phyloP scores from a whole-genome alignment of 1,140 invertebrate genomes.

The Himalopsyche phryganea region DNA sequence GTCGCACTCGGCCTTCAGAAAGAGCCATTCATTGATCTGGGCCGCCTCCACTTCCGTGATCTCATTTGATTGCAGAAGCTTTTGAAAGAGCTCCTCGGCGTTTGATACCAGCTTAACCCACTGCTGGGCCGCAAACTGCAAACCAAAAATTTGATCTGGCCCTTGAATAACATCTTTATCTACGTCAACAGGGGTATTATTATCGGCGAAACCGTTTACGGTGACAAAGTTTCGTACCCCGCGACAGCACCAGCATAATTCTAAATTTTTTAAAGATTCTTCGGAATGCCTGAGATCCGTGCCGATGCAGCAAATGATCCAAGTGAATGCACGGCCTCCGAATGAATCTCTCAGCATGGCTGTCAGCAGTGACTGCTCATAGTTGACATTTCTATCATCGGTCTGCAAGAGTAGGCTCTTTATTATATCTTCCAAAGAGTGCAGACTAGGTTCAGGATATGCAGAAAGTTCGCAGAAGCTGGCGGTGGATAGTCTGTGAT shows the following conservation, averaged over 20 bases:
- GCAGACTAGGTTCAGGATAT: conserved; percentile 59
- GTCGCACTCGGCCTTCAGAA: conserved; percentile 79
- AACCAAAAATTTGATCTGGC: conserved; percentile 56
- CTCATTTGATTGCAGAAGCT: conserved; percentile 58
- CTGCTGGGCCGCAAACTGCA: conserved; percentile 77
- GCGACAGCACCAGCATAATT: conserved; percentile 58
- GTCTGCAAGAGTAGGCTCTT: conserved; percentile 57
- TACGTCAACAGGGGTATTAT: conserved; percentile 55
- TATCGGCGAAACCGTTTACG: conserved; percentile 64
- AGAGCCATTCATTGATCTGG: conserved; percentile 81
- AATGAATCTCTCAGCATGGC: conserved; percentile 66
- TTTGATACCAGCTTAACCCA: conserved; percentile 79
- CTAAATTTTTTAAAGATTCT: conserved; percentile 61
- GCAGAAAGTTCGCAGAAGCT: conserved; percentile 65
- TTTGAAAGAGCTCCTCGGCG: conserved; percentile 78
- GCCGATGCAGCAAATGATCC: conserved; percentile 63
- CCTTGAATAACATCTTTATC: conserved; percentile 47
- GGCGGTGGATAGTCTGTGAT: conserved; percentile 62
- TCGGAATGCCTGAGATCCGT: conserved; percentile 58
- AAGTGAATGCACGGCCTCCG: conserved; percentile 64
- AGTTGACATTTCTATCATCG: conserved; percentile 55
- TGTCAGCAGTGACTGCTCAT: conserved; percentile 62
- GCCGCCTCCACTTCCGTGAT: conserved; percentile 66
- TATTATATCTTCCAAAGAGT: conserved; percentile 60
- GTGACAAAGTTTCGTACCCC: conserved; percentile 64